A percentile compares a stretch with the other conserved stretches of the same genome.
Evolutionary conservation across 2,888 invertebrate species (phyloP).

Genomic region (Dione vanillae): DNA sequence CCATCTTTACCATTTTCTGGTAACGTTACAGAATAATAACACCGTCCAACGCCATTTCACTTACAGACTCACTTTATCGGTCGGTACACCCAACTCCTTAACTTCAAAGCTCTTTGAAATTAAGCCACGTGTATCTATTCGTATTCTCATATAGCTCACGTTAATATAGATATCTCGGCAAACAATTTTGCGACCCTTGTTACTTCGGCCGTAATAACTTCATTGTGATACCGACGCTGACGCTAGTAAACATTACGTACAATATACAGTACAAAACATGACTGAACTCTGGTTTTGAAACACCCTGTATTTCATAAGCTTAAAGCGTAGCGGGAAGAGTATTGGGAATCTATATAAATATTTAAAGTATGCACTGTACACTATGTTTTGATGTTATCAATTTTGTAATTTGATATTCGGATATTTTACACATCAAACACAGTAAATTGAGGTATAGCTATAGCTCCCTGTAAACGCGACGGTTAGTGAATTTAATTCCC

Average conservation of each 20-base stretch:
- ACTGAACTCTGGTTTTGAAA: conserved; percentile 41
- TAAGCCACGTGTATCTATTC: conserved; percentile 39
- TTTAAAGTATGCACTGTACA: too few species aligned
- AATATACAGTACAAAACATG: conserved; percentile 43
- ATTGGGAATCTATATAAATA: too few species aligned
- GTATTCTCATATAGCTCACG: conserved; percentile 37
- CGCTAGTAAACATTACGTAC: conserved; percentile 46
- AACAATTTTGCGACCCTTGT: conserved; percentile 50
- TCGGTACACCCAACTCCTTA: conserved; percentile 8
- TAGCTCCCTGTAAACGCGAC: too few species aligned
- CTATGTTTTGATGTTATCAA: too few species aligned
- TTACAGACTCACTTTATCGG: conserved; percentile 5
- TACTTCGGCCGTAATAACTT: conserved; percentile 49
- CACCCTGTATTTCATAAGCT: conserved; percentile 33
- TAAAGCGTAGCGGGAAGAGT: neutral
- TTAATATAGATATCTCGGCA: conserved; percentile 50
- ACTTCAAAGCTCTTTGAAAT: conserved; percentile 39
- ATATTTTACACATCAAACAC: too few species aligned
- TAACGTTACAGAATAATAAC: neutral
- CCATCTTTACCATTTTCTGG: too few species aligned
- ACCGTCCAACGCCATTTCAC: neutral
- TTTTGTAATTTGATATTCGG: too few species aligned
- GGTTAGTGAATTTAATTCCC: too few species aligned
- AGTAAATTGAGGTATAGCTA: too few species aligned
- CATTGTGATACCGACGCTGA: conserved; percentile 48